Base-by-base conservation (phyloP, 2,113 vertebrate species). In the Coturnix japonica region DNA sequence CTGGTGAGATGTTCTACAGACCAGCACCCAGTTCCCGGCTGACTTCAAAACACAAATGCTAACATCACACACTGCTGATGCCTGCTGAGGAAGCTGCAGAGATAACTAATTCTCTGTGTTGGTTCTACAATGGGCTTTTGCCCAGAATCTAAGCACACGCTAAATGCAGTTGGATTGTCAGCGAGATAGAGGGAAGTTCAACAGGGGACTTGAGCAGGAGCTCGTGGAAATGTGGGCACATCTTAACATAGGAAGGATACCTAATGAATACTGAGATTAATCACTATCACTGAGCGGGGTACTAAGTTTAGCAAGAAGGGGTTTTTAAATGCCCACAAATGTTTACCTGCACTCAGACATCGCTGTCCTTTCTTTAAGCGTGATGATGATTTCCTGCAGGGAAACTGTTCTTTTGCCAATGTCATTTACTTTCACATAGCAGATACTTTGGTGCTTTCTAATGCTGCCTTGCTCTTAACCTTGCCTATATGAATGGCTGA, bases 401-500 rank as follows among this genome's bases (percentile, higher is more conserved):
- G 60, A 37, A 30, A 41, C 10, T 37, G 3, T 10, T 37, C 20
- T 31, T 64, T 37, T 44, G 28, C 43, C 65, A 8, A 30, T 11
- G 16, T 30, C 67, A n/a, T 80, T 56, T 30, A 17, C 41, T 54
- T 35, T 47, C 51, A 47, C n/a, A 13, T 2, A 37, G 47, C 26
- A 63, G 67, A 22, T 18, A 47, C 23, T 43, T 2, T 1, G 11
- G 39, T 43, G 11, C 46, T 54, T 85, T 37, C 28, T 28, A 10
- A 17, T 10, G 47, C 28, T 28, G 41, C 30, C 53, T 76, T 20
- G 9, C 30, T n/a, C n/a, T 64, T 28, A 7, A 17, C 6, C 26
- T 49, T 43, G 39, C 13, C 35, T 17, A 3, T 1, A 3, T 1
- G n/a, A 33, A 46, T 7, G 4, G 41, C 54, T 0, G 0, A 11